phyloP scores from a whole-genome alignment of 2,888 invertebrate species.

The Melipona beecheii region DNA sequence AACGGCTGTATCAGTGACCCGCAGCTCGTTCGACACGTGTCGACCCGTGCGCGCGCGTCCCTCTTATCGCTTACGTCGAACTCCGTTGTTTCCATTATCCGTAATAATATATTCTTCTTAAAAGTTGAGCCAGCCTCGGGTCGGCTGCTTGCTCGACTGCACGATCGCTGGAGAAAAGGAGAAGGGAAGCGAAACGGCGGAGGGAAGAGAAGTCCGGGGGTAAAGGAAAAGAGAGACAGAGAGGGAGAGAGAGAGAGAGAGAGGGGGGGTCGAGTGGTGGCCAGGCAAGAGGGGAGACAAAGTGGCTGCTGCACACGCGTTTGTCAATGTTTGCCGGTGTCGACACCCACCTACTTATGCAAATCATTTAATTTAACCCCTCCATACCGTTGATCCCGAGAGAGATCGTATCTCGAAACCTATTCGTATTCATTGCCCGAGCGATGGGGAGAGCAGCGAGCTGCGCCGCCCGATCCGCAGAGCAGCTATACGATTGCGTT shows the following conservation, averaged over 20 bases:
- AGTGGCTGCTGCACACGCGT: constrained; percentile 77
- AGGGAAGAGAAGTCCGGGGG: constrained; percentile 8
- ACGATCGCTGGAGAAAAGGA: neutral
- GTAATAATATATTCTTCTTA: constrained; percentile 83
- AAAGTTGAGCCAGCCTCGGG: constrained; percentile 49
- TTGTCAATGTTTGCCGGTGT: constrained; percentile 84
- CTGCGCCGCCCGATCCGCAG: constrained; percentile 66
- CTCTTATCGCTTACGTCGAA: constrained; percentile 76
- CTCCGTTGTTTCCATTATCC: constrained; percentile 81
- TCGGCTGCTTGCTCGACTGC: neutral
- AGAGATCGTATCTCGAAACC: constrained; percentile 83
- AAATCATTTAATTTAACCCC: constrained; percentile 84
- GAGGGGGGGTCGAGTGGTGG: constrained; percentile 11
- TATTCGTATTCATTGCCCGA: constrained; percentile 84
- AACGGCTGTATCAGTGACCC: constrained; percentile 81
- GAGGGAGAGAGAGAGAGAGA: constrained; percentile 32
- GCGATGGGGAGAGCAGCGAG: constrained; percentile 56
- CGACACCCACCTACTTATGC: constrained; percentile 85
- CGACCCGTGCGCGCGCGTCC: constrained; percentile 71
- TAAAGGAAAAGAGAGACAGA: neutral
- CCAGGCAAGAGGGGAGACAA: constrained; percentile 38
- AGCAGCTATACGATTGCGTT: constrained; percentile 76
- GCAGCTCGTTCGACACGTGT: constrained; percentile 78
- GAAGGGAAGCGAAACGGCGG: constrained; percentile 6
- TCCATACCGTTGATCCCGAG: constrained; percentile 74